phyloP scores from a whole-genome alignment of 2,888 invertebrate genomes.

The Morpho deidamia region DNA sequence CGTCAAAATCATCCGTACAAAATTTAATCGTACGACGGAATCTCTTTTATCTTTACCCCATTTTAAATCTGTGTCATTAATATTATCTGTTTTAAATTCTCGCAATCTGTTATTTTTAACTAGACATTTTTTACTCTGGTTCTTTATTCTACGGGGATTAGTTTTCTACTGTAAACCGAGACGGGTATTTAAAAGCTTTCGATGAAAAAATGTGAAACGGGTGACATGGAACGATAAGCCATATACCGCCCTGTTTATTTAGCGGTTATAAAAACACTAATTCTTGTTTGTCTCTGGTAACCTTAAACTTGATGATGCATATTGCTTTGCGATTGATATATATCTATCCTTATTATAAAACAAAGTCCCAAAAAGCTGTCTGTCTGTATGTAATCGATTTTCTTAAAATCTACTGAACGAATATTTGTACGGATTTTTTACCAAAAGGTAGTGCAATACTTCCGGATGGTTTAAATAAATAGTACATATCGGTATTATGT shows the following conservation, averaged over 20 bases:
- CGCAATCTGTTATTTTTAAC: slow-evolving; percentile 12
- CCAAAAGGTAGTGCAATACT: too few species aligned
- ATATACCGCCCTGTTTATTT: slow-evolving; percentile 7
- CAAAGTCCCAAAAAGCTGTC: too few species aligned
- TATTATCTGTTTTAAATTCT: background rate
- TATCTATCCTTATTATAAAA: too few species aligned
- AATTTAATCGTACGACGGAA: background rate
- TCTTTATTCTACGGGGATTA: slow-evolving; percentile 31
- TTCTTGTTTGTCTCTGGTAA: too few species aligned
- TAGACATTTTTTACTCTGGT: slow-evolving; percentile 25
- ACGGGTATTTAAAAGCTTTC: slow-evolving; percentile 40
- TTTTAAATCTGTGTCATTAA: background rate
- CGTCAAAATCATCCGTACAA: background rate
- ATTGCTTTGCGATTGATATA: too few species aligned
- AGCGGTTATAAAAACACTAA: background rate
- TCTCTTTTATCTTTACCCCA: background rate
- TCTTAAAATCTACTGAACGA: too few species aligned
- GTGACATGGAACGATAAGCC: slow-evolving; percentile 17
- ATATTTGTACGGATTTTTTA: too few species aligned
- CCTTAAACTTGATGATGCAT: too few species aligned
- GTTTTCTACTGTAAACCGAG: slow-evolving; percentile 47
- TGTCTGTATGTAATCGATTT: too few species aligned
- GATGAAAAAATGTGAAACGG: slow-evolving; percentile 24
- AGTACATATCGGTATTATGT: too few species aligned
- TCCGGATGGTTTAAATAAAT: too few species aligned